Base-by-base conservation (phyloP, 1,140 invertebrate genomes). In the Nephila pilipes region DNA sequence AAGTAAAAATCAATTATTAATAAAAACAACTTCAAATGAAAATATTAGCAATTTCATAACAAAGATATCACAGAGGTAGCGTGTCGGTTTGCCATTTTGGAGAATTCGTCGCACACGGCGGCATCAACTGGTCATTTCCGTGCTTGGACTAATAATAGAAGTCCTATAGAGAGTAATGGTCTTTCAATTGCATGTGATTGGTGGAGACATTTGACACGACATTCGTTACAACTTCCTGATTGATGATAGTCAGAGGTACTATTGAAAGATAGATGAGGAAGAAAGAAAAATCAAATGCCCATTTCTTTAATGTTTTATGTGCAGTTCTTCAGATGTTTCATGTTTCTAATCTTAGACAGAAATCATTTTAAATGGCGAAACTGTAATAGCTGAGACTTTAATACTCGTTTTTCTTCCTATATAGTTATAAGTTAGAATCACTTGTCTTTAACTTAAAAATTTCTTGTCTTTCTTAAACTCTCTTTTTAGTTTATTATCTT, bases 121-220 rank as follows among this genome's bases (percentile, higher is more conserved):
- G 29, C 25, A 22, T 46, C 2, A 65, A 38, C 10, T 25, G 29
- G n/a, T 14, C 32, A 46, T 60, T 87, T 87, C 60, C 60, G 58
- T 65, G 36, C n/a, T 20, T 25, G 6, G 22, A 69, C 85, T 60
- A 69, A 55, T 83, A 83, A 83, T 83, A 46, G 80, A 36, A 75
- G 25, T 32, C 29, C 85, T 65, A 69, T 69, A n/a, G 32, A 69
- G 85, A 87, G n/a, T 60, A 87, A 69, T 69, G 85, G 60, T 55
- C 85, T 25, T 29, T 20, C 85, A 87, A 65, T 87, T 69, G 85
- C 60, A 58, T 60, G 60, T 69, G 85, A 87, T 87, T 87, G 85
- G 58, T 69, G 60, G 60, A 87, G 85, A 87, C 85, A 32, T 20
- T 58, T 25, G 85, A 69, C 85, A 87, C 36, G 85, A 55, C 57